These are phyloP conservation scores for Galerucella calmariensis DNA, from an alignment of 2,888 invertebrate species.

Conservation along the genomic window DNA sequence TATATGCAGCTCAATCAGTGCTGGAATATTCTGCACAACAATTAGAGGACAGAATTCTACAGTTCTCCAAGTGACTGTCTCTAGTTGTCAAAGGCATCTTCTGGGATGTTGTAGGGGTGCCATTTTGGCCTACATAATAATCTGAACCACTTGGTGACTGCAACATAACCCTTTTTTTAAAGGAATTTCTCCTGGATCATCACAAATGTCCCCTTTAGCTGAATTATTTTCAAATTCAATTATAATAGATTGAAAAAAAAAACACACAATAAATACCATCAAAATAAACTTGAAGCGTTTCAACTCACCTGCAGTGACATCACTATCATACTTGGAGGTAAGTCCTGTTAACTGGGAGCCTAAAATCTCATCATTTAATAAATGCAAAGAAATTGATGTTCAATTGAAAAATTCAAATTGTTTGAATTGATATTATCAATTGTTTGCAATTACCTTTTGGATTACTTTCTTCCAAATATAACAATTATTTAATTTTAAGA, in stretches of 20 bases:
- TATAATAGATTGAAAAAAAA: slow-evolving; percentile 5
- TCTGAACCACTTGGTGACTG: slow-evolving; percentile 3
- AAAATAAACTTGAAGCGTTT: background rate
- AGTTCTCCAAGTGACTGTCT: slow-evolving; percentile 4
- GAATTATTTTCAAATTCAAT: background rate
- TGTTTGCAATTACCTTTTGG: no score
- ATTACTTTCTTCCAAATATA: no score
- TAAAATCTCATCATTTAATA: slow-evolving; percentile 6
- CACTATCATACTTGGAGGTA: slow-evolving; percentile 11
- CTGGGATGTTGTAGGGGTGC: slow-evolving; percentile 5
- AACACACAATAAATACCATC: background rate
- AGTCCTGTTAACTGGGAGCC: slow-evolving; percentile 9
- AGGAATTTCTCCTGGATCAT: background rate
- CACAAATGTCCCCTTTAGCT: background rate
- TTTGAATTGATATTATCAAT: no score
- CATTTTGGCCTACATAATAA: slow-evolving; percentile 10
- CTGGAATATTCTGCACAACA: slow-evolving; percentile 9
- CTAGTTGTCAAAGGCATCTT: background rate
- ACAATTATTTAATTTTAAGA: no score
- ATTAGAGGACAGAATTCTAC: slow-evolving; percentile 6
- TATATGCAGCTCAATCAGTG: background rate
- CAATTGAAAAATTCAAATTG: no score
- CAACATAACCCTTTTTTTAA: background rate
- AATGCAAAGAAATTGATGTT: no score
- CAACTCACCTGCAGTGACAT: slow-evolving; percentile 14